Conservation (phyloP, 1,140 invertebrate genomes). For the Pteromalus puparum region DNA sequence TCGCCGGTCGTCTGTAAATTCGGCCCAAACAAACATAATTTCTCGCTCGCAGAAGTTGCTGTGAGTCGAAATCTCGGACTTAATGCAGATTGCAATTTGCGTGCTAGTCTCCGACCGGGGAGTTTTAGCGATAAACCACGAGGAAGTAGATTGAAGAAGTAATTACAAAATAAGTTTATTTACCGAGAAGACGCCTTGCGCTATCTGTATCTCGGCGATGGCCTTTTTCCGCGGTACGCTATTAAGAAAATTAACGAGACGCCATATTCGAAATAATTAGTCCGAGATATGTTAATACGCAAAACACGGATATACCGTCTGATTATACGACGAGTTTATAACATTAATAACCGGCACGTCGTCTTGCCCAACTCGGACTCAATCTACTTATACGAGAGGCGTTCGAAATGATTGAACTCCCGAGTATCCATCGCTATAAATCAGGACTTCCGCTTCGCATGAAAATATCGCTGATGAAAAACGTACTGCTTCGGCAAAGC, state of each 20-base stretch:
- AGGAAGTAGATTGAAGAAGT: slow-evolving; percentile 18
- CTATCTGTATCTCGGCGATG: background rate
- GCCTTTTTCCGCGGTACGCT: background rate
- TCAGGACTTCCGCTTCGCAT: too few species aligned
- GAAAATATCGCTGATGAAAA: background rate
- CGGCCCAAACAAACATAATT: slow-evolving; percentile 8
- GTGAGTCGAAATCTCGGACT: slow-evolving; percentile 16
- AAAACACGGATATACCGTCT: too few species aligned
- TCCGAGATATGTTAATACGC: too few species aligned
- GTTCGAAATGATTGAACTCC: too few species aligned
- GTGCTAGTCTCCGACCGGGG: background rate
- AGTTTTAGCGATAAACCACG: background rate
- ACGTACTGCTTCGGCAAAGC: too few species aligned
- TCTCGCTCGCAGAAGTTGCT: background rate
- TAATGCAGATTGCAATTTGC: slow-evolving; percentile 35
- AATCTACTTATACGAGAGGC: too few species aligned
- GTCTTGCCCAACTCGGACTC: background rate
- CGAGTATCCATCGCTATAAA: too few species aligned
- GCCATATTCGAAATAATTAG: background rate
- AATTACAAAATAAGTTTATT: slow-evolving; percentile 36
- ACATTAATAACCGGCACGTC: too few species aligned
- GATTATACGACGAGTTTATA: too few species aligned
- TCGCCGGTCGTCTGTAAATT: background rate
- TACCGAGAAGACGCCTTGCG: background rate
- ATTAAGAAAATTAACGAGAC: background rate